phyloP scores from a whole-genome alignment of 2,113 vertebrate species.

The Zosterops japonicus region DNA sequence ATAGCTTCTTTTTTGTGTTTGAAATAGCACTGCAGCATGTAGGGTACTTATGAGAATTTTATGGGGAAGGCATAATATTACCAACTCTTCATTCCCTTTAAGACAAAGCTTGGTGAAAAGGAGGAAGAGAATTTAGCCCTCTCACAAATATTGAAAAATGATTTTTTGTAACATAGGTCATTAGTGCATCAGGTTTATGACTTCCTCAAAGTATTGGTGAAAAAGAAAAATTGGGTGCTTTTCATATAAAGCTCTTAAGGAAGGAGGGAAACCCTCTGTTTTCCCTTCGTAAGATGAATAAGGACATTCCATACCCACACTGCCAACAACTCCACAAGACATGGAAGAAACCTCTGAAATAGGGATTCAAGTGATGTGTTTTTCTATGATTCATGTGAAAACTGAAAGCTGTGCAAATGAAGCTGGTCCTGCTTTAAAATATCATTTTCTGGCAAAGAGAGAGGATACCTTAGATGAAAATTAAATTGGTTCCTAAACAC shows the following conservation, averaged over 20 bases:
- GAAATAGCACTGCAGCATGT: background rate
- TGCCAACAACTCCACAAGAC: background rate
- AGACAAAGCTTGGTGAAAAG: background rate
- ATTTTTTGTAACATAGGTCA: background rate
- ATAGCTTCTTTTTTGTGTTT: background rate
- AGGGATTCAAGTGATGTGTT: background rate
- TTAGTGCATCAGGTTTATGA: background rate
- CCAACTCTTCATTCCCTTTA: background rate
- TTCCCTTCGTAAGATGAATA: background rate
- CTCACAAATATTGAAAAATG: background rate
- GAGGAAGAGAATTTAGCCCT: background rate
- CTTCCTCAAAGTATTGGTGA: background rate
- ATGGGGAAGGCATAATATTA: background rate
- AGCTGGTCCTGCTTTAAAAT: conserved; percentile 7
- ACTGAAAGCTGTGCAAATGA: background rate
- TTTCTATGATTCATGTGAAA: background rate
- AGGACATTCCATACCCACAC: background rate
- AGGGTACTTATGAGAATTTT: background rate
- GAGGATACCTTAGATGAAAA: background rate
- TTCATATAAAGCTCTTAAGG: background rate
- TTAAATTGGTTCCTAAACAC: background rate
- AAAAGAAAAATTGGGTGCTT: background rate
- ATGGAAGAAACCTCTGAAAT: background rate
- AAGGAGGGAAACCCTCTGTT: background rate
- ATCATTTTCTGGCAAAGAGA: background rate